Conservation (phyloP, 2,888 invertebrate genomes). For the Trachelus iudaicus region DNA sequence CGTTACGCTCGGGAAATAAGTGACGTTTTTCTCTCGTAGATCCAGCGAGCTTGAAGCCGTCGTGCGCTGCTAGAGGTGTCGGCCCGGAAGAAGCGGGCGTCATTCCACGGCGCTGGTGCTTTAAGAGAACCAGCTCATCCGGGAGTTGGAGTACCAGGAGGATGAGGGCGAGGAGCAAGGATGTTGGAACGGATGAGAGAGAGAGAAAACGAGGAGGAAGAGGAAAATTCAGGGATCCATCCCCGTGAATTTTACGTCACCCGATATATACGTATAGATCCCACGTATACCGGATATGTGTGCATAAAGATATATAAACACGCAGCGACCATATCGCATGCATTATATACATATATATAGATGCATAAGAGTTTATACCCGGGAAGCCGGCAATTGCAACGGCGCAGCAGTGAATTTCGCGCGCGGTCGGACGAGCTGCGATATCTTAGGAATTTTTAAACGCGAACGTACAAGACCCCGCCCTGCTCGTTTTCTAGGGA, state of each 20-base stretch:
- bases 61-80: neutral
- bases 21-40: neutral
- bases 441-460: conserved; percentile 60
- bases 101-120: conserved; percentile 40
- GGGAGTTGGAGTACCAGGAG: neutral
- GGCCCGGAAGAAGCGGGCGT: conserved; percentile 41
- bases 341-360: conserved; percentile 15
- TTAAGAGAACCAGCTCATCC: neutral
- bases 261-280: conserved; percentile 37
- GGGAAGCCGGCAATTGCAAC: conserved; percentile 47
- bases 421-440: conserved; percentile 26
- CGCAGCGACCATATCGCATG: neutral
- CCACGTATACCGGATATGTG: neutral
- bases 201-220: conserved; percentile 31
- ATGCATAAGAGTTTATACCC: conserved; percentile 44
- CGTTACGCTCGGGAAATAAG: neutral
- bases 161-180: conserved; percentile 22
- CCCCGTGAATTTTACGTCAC: conserved; percentile 52
- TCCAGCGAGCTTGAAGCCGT: neutral
- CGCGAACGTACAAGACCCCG: conserved; percentile 34
- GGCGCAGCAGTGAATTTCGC: conserved; percentile 42
- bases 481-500: neutral
- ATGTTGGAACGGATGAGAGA: conserved; percentile 8
- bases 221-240: conserved; percentile 44
- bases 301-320: neutral